Evolutionary conservation across 2,113 vertebrate genomes (phyloP).

Genomic region (Burhinus oedicnemus): DNA sequence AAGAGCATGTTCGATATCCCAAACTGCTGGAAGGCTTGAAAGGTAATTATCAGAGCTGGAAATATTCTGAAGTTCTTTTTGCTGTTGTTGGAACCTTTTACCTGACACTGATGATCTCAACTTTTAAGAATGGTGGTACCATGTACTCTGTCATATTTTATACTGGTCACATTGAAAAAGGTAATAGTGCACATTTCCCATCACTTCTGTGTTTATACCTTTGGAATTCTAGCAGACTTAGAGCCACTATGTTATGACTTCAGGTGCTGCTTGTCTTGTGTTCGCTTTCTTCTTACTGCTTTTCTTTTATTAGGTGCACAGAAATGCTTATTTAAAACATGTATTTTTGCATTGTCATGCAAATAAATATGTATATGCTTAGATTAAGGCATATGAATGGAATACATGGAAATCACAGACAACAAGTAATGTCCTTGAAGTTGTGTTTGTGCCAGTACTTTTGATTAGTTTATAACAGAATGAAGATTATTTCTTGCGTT

Average conservation of each 20-base stretch:
- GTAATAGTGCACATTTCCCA: background rate
- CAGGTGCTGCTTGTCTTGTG: background rate
- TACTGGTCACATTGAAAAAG: background rate
- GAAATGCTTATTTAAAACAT: background rate
- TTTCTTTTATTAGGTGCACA: background rate
- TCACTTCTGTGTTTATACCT: background rate
- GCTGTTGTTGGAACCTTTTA: background rate
- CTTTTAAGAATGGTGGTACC: background rate
- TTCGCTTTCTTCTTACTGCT: background rate
- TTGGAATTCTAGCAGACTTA: background rate
- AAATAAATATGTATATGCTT: background rate
- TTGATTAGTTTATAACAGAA: background rate
- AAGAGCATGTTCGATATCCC: conserved; percentile 95
- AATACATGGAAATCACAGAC: background rate
- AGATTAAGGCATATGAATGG: background rate
- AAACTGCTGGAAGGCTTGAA: conserved; percentile 92
- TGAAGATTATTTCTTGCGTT: background rate
- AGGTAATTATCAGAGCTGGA: conserved; percentile 72
- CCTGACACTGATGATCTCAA: rapidly evolving
- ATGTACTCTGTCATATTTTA: background rate
- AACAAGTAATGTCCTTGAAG: background rate
- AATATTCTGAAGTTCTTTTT: background rate
- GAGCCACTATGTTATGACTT: background rate
- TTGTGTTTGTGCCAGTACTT: background rate
- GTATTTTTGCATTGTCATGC: background rate